Conservation (phyloP, 2,113 vertebrate genomes). For the Ceratotherium simum region DNA sequence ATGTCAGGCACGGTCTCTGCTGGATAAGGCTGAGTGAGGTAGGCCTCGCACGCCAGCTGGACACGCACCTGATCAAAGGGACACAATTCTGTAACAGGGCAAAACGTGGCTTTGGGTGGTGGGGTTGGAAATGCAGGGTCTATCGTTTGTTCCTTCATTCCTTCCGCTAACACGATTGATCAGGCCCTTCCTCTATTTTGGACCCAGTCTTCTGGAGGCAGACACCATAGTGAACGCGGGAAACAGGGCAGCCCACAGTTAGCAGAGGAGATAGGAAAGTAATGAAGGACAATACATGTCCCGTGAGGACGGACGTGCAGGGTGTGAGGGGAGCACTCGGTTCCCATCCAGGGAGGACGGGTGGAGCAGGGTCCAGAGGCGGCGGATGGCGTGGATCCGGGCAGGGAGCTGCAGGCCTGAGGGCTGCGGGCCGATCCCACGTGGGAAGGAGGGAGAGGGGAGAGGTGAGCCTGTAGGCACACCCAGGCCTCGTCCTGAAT, state of each 20-base stretch:
- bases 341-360: rapidly evolving
- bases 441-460: rapidly evolving
- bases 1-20: rapidly evolving
- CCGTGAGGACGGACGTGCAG: neutral
- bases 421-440: neutral
- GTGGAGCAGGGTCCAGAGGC: neutral
- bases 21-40: neutral
- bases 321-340: neutral
- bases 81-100: rapidly evolving
- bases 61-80: neutral
- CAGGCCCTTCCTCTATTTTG: neutral
- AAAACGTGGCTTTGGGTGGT: too few relatives aligned
- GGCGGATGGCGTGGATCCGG: too few relatives aligned
- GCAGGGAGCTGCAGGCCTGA: neutral
- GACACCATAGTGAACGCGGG: neutral
- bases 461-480: rapidly evolving
- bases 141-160: neutral
- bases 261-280: neutral
- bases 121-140: neutral
- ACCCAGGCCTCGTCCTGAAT: neutral
- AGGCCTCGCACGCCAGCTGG: rapidly evolving
- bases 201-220: neutral
- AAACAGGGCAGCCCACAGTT: too few relatives aligned
- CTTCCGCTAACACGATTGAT: neutral
- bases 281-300: neutral